Evolutionary conservation across 1,140 invertebrate species (phyloP).

Genomic region (Conus betulinus): DNA sequence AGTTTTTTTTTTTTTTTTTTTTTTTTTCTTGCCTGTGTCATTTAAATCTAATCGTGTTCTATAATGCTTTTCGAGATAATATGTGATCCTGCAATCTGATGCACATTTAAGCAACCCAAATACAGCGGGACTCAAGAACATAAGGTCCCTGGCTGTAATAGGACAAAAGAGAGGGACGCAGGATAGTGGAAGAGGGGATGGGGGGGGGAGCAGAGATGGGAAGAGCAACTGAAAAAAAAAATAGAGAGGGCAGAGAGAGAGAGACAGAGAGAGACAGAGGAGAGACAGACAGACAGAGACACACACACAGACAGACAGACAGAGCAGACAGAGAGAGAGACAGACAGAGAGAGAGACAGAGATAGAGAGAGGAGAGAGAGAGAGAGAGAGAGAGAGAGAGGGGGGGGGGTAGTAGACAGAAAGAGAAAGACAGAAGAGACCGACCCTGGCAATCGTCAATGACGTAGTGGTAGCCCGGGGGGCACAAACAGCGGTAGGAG

Average conservation of each 20-base stretch:
- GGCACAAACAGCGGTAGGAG: slow-evolving; percentile 1
- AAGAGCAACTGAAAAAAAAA: no score
- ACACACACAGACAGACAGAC: neutral
- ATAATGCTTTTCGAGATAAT: slow-evolving; percentile 82
- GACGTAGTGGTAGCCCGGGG: slow-evolving; percentile 37
- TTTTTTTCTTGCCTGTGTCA: no score
- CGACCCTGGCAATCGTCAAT: slow-evolving; percentile 37
- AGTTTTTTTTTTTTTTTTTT: no score
- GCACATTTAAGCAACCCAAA: slow-evolving; percentile 74
- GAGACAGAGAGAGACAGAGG: slow-evolving; percentile 77
- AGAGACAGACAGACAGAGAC: neutral
- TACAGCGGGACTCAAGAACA: slow-evolving; percentile 87
- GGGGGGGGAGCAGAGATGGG: no score
- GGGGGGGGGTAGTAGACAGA: neutral
- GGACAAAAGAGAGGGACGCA: neutral
- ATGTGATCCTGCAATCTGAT: neutral
- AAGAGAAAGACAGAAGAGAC: neutral
- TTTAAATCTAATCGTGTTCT: no score
- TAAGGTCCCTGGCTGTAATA: slow-evolving; percentile 77
- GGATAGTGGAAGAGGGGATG: no score
- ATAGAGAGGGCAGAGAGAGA: slow-evolving; percentile 46
- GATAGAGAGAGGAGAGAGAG: neutral
- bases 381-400: slow-evolving; percentile 4
- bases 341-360: neutral
- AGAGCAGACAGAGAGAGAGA: neutral